Evolutionary conservation across 2,888 invertebrate genomes (phyloP).

Genomic region (Beris chalybata): DNA sequence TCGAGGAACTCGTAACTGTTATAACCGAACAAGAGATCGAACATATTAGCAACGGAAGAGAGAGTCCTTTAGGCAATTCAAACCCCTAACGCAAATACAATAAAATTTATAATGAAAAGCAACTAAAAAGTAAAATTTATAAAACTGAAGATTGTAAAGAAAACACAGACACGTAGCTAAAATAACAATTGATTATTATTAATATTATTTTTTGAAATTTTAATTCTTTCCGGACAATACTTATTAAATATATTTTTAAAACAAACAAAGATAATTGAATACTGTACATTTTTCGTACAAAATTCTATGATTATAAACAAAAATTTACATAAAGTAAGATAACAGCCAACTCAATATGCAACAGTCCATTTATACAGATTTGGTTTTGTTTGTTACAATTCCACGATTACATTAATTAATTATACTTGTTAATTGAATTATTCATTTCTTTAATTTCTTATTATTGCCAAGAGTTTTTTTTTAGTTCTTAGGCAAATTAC

Average conservation of each 20-base stretch:
- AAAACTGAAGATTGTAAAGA: conserved; percentile 11
- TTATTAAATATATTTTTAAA: conserved; percentile 24
- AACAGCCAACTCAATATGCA: too few species aligned
- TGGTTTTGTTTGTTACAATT: too few species aligned
- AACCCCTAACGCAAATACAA: conserved; percentile 15
- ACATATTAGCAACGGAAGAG: conserved; percentile 40
- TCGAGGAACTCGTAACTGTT: conserved; percentile 85
- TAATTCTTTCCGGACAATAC: conserved; percentile 22
- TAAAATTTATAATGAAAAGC: background rate
- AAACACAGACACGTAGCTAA: background rate
- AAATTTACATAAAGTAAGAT: too few species aligned
- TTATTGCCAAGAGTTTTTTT: too few species aligned
- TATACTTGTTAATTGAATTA: too few species aligned
- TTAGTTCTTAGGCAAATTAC: too few species aligned
- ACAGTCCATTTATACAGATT: too few species aligned
- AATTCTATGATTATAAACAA: too few species aligned
- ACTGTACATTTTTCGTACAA: background rate
- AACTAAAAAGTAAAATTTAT: conserved; percentile 1
- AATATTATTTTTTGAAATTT: conserved; percentile 23
- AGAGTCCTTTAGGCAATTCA: conserved; percentile 19
- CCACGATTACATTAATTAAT: too few species aligned
- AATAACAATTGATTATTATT: conserved; percentile 10
- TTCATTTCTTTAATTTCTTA: too few species aligned
- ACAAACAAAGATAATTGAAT: background rate
- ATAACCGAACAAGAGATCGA: conserved; percentile 77